Evolutionary conservation across 2,888 invertebrate species (phyloP).

Genomic region (Drosophila picticornis): DNA sequence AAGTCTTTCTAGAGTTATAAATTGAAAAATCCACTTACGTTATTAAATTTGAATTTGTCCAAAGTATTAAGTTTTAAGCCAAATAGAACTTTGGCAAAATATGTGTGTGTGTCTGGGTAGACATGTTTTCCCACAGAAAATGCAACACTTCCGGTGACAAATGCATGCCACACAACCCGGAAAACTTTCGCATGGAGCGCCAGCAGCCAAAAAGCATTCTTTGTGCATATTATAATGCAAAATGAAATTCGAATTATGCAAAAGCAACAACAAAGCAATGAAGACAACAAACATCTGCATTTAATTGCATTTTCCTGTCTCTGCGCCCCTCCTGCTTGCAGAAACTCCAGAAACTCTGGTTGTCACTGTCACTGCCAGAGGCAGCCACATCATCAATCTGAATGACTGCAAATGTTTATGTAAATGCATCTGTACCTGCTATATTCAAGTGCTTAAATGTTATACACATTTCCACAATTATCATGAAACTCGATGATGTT

Average conservation of each 20-base stretch:
- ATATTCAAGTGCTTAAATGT: conserved; percentile 27
- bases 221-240: conserved; percentile 50
- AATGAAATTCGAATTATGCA: conserved; percentile 57
- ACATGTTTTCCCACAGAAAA: conserved; percentile 12
- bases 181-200: conserved; percentile 38
- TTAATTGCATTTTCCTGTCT: conserved; percentile 72
- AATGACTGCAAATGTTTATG: conserved; percentile 6
- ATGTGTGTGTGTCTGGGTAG: conserved; percentile 2
- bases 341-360: conserved; percentile 19
- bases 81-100: conserved; percentile 26
- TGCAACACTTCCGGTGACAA: conserved; percentile 49
- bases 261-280: conserved; percentile 11
- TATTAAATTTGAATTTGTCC: conserved; percentile 41
- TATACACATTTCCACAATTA: conserved; percentile 43
- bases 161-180: conserved; percentile 36
- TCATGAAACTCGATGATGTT: conserved; percentile 49
- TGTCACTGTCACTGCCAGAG: conserved; percentile 38
- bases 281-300: conserved; percentile 26
- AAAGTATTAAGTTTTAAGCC: conserved; percentile 20
- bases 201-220: conserved; percentile 31
- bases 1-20: not conserved
- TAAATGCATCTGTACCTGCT: conserved; percentile 6
- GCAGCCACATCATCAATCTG: conserved; percentile 21
- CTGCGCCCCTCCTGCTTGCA: not conserved
- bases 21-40: conserved; percentile 23